Conservation (phyloP, 2,888 invertebrate genomes). For the Trachelus tabidus region DNA sequence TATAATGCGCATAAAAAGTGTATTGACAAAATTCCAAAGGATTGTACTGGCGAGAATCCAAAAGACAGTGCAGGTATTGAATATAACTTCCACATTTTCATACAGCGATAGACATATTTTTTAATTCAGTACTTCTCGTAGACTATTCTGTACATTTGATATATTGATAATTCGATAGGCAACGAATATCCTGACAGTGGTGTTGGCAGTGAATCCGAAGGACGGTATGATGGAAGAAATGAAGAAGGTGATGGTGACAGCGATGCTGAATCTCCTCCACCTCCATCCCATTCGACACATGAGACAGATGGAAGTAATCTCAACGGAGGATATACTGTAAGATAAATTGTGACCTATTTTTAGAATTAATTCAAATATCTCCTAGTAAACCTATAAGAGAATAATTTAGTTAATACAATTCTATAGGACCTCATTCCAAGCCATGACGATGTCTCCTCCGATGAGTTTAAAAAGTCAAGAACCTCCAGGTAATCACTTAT, state of each 20-base stretch:
- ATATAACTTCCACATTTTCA: background rate
- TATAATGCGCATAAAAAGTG: conserved; percentile 97
- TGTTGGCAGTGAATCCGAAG: conserved; percentile 68
- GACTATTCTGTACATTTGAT: background rate
- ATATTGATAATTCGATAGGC: conserved; percentile 43
- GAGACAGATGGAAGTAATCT: conserved; percentile 65
- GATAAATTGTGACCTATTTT: conserved; percentile 6
- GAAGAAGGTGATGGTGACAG: conserved; percentile 73
- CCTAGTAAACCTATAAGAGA: background rate
- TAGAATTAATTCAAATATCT: background rate
- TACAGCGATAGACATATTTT: conserved; percentile 33
- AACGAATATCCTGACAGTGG: conserved; percentile 70
- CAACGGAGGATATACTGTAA: conserved; percentile 59
- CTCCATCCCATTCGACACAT: conserved; percentile 42
- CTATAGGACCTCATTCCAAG: conserved; percentile 53
- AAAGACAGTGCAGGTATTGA: conserved; percentile 67
- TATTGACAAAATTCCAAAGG: conserved; percentile 87
- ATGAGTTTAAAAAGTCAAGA: conserved; percentile 57
- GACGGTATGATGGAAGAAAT: conserved; percentile 66
- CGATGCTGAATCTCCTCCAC: conserved; percentile 66
- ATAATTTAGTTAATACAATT: background rate
- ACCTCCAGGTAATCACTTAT: conserved; percentile 53
- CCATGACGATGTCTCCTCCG: conserved; percentile 51
- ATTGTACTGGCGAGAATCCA: conserved; percentile 85
- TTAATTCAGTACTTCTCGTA: conserved; percentile 1